Conservation (phyloP, 2,797 vertebrate species). For the Neosalanx taihuensis region DNA sequence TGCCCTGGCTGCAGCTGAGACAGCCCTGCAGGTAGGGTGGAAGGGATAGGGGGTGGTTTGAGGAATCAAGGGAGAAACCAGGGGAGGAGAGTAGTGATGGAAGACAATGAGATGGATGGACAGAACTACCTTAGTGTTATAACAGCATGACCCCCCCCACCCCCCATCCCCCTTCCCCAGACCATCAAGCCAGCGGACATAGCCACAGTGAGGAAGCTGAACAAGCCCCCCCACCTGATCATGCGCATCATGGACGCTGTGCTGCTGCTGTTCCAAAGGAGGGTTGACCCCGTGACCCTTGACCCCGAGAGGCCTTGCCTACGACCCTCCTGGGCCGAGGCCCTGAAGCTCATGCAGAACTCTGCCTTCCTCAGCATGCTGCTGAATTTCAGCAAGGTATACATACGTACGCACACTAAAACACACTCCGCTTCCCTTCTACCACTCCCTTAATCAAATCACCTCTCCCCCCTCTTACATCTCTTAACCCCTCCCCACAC, state of each 20-base stretch:
- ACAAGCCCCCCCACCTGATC: conserved; percentile 85
- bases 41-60: neutral
- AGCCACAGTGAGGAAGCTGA: conserved; percentile 83
- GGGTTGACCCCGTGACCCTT: conserved; percentile 69
- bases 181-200: conserved; percentile 85
- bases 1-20: conserved; percentile 76
- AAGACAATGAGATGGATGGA: neutral
- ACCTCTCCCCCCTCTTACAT: neutral
- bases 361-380: conserved; percentile 77
- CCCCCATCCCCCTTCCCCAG: conserved; percentile 51
- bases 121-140: no score
- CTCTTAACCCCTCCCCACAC: neutral
- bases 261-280: conserved; percentile 82
- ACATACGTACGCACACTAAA: neutral
- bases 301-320: conserved; percentile 73
- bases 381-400: conserved; percentile 82
- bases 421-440: no score
- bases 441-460: neutral
- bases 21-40: conserved; percentile 74
- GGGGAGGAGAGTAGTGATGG: neutral
- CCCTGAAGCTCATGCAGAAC: conserved; percentile 85
- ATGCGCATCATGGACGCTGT: conserved; percentile 89
- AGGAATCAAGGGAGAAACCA: no score
- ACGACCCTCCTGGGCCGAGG: conserved; percentile 80
- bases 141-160: neutral